Percentiles rank a stretch among this genome's conserved stretches.
Evolutionary conservation across 2,888 invertebrate species (phyloP).

Genomic region (Penaeus monodon): DNA sequence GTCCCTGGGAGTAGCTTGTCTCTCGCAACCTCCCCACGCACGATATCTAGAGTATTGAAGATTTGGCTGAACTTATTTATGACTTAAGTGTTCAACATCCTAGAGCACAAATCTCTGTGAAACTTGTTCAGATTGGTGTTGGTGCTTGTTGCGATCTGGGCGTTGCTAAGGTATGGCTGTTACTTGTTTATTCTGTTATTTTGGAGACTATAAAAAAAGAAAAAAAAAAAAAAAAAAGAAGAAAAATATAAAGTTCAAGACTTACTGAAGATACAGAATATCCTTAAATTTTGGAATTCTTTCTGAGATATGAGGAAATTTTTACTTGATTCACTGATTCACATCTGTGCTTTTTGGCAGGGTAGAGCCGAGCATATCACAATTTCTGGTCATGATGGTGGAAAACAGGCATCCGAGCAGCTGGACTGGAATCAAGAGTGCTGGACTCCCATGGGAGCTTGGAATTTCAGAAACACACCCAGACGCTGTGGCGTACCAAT

Average conservation of each 20-base stretch:
- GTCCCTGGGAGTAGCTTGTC: constrained; percentile 94
- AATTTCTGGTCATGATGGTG: constrained; percentile 98
- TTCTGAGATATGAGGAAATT: not conserved
- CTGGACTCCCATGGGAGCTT: constrained; percentile 98
- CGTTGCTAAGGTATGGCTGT: constrained; percentile 77
- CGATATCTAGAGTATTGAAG: constrained; percentile 99
- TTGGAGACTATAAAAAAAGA: no score
- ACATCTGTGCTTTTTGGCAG: constrained; percentile 70
- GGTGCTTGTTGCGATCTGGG: constrained; percentile 99
- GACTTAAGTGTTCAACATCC: constrained; percentile 99
- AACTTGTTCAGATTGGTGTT: constrained; percentile 98
- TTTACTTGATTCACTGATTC: not conserved
- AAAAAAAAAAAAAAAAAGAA: no score
- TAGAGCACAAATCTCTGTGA: constrained; percentile 93
- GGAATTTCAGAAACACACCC: constrained; percentile 98
- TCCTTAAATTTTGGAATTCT: no score
- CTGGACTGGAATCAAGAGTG: constrained; percentile 98
- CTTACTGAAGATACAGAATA: no score
- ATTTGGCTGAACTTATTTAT: constrained; percentile 96
- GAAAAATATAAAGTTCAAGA: no score
- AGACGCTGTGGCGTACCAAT: constrained; percentile 93
- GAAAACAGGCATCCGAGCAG: constrained; percentile 98
- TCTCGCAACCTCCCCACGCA: constrained; percentile 99
- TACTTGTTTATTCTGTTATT: not conserved
- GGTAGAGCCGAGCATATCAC: constrained; percentile 99